Evolutionary conservation across 2,888 invertebrate genomes (phyloP).

Genomic region (Dioctria rufipes): DNA sequence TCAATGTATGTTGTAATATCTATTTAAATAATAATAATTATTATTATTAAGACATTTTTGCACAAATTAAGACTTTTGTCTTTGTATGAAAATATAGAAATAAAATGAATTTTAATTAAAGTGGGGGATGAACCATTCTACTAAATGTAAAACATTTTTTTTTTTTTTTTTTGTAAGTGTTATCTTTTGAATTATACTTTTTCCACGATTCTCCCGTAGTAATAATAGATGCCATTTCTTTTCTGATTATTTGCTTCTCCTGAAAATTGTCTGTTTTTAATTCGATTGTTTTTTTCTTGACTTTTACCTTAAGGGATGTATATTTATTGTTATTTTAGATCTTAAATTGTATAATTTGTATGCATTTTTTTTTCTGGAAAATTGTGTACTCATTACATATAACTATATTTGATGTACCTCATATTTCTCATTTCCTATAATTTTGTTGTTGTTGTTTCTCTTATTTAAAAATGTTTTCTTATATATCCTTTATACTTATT

Average conservation of each 20-base stretch:
- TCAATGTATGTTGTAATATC: neutral
- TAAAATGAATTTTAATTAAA: neutral
- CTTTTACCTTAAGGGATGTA: slow-evolving; percentile 3
- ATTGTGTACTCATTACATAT: slow-evolving; percentile 33
- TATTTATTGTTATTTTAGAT: slow-evolving; percentile 41
- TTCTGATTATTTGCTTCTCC: slow-evolving; percentile 29
- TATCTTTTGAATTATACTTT: slow-evolving; percentile 24
- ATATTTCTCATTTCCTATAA: slow-evolving; percentile 43
- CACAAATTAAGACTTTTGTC: neutral
- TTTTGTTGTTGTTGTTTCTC: slow-evolving; percentile 17
- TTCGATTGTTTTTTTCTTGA: slow-evolving; percentile 7
- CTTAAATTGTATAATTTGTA: slow-evolving; percentile 31
- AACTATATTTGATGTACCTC: slow-evolving; percentile 35
- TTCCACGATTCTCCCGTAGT: slow-evolving; percentile 30
- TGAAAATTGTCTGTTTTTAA: slow-evolving; percentile 21
- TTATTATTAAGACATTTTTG: slow-evolving; percentile 8
- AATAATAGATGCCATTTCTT: neutral
- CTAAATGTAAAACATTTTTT: slow-evolving; percentile 1
- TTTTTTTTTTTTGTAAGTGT: neutral
- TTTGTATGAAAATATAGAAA: neutral
- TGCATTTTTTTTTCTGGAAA: slow-evolving; percentile 22
- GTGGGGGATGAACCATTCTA: neutral
- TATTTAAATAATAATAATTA: slow-evolving; percentile 31
- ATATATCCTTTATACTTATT: slow-evolving; percentile 52
- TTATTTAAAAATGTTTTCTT: slow-evolving; percentile 49